These are phyloP conservation scores for Probaryconus sp. DNA, from an alignment of 1,140 invertebrate species.

Conservation along the genomic window DNA sequence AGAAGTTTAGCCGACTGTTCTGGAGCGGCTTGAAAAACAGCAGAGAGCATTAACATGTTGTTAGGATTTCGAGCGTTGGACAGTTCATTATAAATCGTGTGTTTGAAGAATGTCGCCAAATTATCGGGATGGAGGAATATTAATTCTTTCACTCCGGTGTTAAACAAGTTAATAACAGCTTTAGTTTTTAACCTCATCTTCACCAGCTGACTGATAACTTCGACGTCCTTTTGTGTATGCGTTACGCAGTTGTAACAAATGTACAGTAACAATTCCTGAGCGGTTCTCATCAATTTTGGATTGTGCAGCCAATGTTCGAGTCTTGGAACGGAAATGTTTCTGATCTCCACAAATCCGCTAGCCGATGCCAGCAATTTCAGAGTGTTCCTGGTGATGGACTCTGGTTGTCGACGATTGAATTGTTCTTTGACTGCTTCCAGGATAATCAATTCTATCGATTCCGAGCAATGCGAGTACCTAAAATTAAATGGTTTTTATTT, in stretches of 20 bases:
- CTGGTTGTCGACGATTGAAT: slow-evolving; percentile 89
- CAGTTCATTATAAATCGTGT: slow-evolving; percentile 96
- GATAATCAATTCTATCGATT: slow-evolving; percentile 89
- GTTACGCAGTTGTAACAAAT: slow-evolving; percentile 93
- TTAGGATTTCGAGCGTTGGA: slow-evolving; percentile 94
- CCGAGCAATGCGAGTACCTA: slow-evolving; percentile 80
- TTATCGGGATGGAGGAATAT: slow-evolving; percentile 86
- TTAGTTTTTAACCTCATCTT: slow-evolving; percentile 97
- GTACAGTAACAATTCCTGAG: slow-evolving; percentile 95
- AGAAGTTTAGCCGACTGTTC: slow-evolving; percentile 87
- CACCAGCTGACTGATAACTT: slow-evolving; percentile 92
- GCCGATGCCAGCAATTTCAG: slow-evolving; percentile 90
- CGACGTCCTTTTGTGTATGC: slow-evolving; percentile 88
- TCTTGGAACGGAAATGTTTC: slow-evolving; percentile 88
- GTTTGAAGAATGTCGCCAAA: slow-evolving; percentile 90
- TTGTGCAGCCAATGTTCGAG: slow-evolving; percentile 97
- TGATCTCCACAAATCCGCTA: slow-evolving; percentile 91
- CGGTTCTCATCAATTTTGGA: slow-evolving; percentile 93
- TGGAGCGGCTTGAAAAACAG: slow-evolving; percentile 90
- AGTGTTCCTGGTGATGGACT: slow-evolving; percentile 92
- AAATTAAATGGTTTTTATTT: too few relatives aligned
- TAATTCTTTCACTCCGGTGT: slow-evolving; percentile 87
- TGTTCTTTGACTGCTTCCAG: slow-evolving; percentile 93
- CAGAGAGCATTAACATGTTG: slow-evolving; percentile 92
- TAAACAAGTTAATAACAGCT: slow-evolving; percentile 92